Evolutionary conservation across 2,113 vertebrate species (phyloP), one percentile per base, ranked within the genome.

Genomic region (Oryzias javanicus): DNA sequence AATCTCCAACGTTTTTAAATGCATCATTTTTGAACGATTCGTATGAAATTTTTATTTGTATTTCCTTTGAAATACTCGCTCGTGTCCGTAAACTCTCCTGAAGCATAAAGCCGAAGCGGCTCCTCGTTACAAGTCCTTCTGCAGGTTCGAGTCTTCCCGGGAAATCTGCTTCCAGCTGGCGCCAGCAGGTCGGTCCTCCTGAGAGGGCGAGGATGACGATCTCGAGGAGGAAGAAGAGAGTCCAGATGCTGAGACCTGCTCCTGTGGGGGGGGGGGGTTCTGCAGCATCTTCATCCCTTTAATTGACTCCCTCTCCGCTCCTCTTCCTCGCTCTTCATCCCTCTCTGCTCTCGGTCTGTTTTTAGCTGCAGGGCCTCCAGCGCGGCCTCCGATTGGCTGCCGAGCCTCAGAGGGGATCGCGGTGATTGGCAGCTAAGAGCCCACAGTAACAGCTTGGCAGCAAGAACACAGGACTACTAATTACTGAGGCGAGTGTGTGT

Each of bases 361-460:
- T 59, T 8, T 71, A 65, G 73, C 80, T 79, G 46, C 62, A 80
- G 73, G 76, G 56, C 44, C 48, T 55, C 49, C 55, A 42, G 40
- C 18, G 12, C 42, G 20, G 42, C 52, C 14, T 48, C 53, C 59
- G 72, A 81, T 81, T 81, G 78, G 78, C 68, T 70, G 61, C 17
- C 55, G 51, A 65, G 51, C 64, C 6, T 35, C 72, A 19, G 46
- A 74, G 72, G 74, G 74, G 70, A 35, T 73, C 6, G 2, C 29
- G 45, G 46, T 83, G 78, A 83, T 75, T 75, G 78, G 78, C 78
- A 78, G 74, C 78, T 78, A 49, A 76, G 72, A 76, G 74, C 17
- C 17, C 46, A 29, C 41, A 70, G 72, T 48, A 79, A 74, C 65
- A 76, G 70, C 69, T 67, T 70, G 69, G 55, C 55, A 60, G 51